These are phyloP conservation scores for Lasioglossum lativentre DNA, from an alignment of 2,888 invertebrate genomes.

Conservation along the genomic window DNA sequence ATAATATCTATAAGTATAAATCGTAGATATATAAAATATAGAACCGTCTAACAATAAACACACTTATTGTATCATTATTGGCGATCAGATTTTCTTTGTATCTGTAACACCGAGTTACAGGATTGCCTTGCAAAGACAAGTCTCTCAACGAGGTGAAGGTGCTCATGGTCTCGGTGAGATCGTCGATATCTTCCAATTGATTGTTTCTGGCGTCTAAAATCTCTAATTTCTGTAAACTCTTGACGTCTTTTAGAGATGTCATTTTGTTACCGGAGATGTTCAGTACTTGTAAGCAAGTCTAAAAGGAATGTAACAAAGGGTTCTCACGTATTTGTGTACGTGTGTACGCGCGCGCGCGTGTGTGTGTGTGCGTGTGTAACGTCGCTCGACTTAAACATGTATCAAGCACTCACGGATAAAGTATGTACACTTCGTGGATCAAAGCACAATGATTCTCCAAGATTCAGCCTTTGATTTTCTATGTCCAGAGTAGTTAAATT, in stretches of 20 bases:
- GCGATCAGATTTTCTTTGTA: slow-evolving; percentile 90
- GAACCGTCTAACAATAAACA: background rate
- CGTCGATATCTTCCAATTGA: slow-evolving; percentile 86
- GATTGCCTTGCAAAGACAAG: slow-evolving; percentile 88
- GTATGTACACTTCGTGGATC: slow-evolving; percentile 88
- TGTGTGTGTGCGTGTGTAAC: background rate
- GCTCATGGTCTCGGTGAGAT: slow-evolving; percentile 86
- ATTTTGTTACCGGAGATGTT: slow-evolving; percentile 89
- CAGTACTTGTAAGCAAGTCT: slow-evolving; percentile 87
- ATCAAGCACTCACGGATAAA: slow-evolving; percentile 86
- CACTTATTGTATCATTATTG: slow-evolving; percentile 87
- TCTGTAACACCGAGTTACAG: slow-evolving; percentile 87
- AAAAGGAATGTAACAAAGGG: slow-evolving; percentile 49
- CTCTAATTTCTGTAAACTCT: slow-evolving; percentile 86
- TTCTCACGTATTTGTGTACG: no score
- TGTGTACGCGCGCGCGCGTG: background rate
- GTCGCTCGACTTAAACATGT: background rate
- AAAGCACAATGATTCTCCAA: slow-evolving; percentile 88
- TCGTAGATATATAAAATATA: slow-evolving; percentile 10
- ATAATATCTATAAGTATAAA: slow-evolving; percentile 15
- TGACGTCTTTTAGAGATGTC: slow-evolving; percentile 85
- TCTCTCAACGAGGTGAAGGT: slow-evolving; percentile 86
- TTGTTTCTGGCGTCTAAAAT: slow-evolving; percentile 87
- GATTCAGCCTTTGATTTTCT: slow-evolving; percentile 88
- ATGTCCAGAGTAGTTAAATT: slow-evolving; percentile 89